These are phyloP conservation scores for Uromys caudimaculatus DNA, from an alignment of 2,797 vertebrate species.

Conservation along the genomic window DNA sequence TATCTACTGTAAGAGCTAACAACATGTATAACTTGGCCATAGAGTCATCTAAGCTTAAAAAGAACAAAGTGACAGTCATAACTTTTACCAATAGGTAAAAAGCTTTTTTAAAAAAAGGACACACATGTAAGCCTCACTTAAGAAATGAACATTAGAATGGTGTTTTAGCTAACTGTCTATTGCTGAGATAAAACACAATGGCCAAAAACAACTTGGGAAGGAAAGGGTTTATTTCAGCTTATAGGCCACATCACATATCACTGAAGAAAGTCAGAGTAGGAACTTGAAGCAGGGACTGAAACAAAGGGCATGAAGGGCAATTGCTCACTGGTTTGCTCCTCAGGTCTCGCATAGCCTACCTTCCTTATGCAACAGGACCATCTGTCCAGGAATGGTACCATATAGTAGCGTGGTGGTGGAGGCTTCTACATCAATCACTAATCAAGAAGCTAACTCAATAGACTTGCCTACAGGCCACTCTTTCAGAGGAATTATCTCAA, in stretches of 20 bases:
- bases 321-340: background rate
- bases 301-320: background rate
- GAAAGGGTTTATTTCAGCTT: background rate
- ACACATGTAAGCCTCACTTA: conserved; percentile 9
- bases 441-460: background rate
- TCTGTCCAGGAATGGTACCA: background rate
- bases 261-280: background rate
- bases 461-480: background rate
- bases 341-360: background rate
- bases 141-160: background rate
- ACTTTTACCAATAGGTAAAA: background rate
- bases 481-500: background rate
- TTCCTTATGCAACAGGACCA: background rate
- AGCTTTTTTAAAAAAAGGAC: background rate
- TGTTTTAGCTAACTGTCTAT: background rate
- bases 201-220: background rate
- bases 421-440: background rate
- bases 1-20: conserved; percentile 28
- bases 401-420: background rate
- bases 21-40: conserved; percentile 30
- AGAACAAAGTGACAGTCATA: background rate
- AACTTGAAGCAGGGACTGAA: background rate
- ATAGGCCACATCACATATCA: too few relatives aligned
- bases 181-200: background rate
- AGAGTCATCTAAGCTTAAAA: conserved; percentile 2